Evolutionary conservation across 2,113 vertebrate genomes (phyloP), one percentile per base, ranked within the genome.

Genomic region (Dendropsophus ebraccatus): DNA sequence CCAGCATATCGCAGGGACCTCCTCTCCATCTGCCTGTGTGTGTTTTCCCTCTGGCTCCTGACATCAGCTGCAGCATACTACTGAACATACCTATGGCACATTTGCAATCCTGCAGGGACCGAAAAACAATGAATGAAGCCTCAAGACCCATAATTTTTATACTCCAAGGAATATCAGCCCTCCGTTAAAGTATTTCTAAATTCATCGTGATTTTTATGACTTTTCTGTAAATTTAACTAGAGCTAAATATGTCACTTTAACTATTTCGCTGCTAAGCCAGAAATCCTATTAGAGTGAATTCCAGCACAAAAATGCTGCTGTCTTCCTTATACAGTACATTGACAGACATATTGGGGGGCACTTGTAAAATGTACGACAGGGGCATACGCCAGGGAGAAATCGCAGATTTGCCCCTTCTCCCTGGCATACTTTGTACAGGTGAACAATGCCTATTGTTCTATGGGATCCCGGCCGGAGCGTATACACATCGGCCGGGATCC

Each of bases 31-130:
- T 86, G 84, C 49, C 77, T 86, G 62, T 60, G 76, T 70, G 41
- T 56, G 14, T 85, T 69, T 79, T 81, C 84, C 84, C 84, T 86
- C 77, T 72, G 84, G 84, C 84, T 54, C 84, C 58, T 86, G 84
- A 81, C 77, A 72, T 86, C 84, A 86, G 84, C 84, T 86, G 84
- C 41, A 73, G 52, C 50, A 86, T 81, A n/a, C 67, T 80, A 81
- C 50, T 73, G 77, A 86, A 81, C 84, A 86, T 86, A 81, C 84
- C 84, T 86, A 81, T 86, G 75, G 84, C 84, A 81, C 84, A 86
- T 86, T 86, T 86, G 84, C 45, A 41, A 86, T 86, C 77, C 84
- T 86, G 50, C 77, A 81, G 84, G 77, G 84, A 86, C 77, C 77
- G 12, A 54, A 32, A n/a, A 28, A 56, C 25, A 11, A 28, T n/a